Evolutionary conservation across 2,113 vertebrate genomes (phyloP).

Genomic region (Apodemus speciosus): DNA sequence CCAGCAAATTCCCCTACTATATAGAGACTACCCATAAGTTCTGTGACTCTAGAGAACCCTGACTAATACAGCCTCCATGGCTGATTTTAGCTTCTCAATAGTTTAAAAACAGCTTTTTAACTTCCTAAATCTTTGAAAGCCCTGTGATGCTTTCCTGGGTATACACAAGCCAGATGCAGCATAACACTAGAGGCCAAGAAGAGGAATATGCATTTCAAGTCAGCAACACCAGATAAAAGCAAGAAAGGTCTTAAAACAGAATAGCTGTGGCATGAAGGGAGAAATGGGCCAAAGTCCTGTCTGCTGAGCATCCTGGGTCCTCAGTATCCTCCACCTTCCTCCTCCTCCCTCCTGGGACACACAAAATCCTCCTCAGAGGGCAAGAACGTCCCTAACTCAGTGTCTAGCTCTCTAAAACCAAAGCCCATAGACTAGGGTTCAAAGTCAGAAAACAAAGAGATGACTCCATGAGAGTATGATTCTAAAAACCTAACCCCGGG

Average conservation of each 20-base stretch:
- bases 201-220: background rate
- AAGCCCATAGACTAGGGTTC: background rate
- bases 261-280: background rate
- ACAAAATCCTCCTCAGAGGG: background rate
- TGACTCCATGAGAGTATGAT: background rate
- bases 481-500: background rate
- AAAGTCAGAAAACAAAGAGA: background rate
- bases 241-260: background rate
- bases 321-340: background rate
- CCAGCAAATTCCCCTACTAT: too few relatives aligned
- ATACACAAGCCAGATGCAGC: background rate
- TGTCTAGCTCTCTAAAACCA: background rate
- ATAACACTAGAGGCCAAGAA: background rate
- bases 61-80: too few relatives aligned
- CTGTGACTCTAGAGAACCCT: too few relatives aligned
- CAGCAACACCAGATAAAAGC: background rate
- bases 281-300: background rate
- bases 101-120: background rate
- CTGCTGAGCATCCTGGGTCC: background rate
- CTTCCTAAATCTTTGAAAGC: conserved; percentile 29
- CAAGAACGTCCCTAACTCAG: too few relatives aligned
- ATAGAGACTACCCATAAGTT: too few relatives aligned
- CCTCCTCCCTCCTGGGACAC: background rate
- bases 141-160: background rate
- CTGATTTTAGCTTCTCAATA: background rate